Evolutionary conservation across 2,113 vertebrate genomes (phyloP), one percentile per base, ranked within the genome.

Genomic region (Phoenicopterus ruber): DNA sequence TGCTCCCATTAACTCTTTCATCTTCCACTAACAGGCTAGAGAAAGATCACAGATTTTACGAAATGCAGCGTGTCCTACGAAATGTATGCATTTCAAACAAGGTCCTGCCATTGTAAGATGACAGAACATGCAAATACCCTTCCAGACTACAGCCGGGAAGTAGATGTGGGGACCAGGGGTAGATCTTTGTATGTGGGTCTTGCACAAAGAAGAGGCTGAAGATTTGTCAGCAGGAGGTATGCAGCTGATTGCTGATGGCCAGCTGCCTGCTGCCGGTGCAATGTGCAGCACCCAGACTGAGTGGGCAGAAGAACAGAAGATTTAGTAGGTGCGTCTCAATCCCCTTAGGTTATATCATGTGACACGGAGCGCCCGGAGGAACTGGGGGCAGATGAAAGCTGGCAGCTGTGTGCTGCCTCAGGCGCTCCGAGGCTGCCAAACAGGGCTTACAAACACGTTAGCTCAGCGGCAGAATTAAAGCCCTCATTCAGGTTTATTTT

Each of bases 301-400:
- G 76, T 57, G 72, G 92, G 92, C 94, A 96, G 93, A 85, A 79
- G 86, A 94, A 93, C 94, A 82, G 90, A 44, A 92, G 86, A 86
- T 77, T 89, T 65, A 44, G 81, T 54, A 91, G 89, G 91, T 92
- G 69, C 82, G 90, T 71, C 93, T 52, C 47, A 4, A 13, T 21
- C 19, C 77, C 96, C 91, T 3, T 5, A 24, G 94, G 93, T 90
- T 24, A 9, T 22, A 31, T 38, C 93, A 88, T 86, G 95, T 96
- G 96, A 90, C 70, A 79, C 24, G 28, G 28, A 84, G 80, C 32
- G 86, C 96, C 96, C 28, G 59, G 40, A 91, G 96, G 71, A 88
- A 69, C 91, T 25, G 93, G 95, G 97, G 96, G 96, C 96, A 97
- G 97, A 97, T 95, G 96, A 96, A 97, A 97, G 97, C 95, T 96